Conservation (phyloP, 92 coral and sea anemone species). For the Palythoa caribaeorum region DNA sequence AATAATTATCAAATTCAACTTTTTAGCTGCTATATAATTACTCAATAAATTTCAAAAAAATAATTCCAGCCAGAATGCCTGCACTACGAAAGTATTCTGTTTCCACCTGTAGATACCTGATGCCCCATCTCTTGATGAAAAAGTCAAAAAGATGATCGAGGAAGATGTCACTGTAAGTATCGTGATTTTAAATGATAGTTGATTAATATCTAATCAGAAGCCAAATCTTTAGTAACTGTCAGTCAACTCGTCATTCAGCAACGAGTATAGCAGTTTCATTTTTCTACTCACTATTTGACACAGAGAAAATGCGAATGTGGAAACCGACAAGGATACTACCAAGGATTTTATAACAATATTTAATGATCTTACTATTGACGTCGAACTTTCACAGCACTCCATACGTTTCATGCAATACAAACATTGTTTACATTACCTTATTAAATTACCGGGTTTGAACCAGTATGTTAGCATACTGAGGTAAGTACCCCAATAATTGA, state of each 20-base stretch:
- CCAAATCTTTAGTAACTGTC: not conserved
- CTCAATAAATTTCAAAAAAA: too few relatives aligned
- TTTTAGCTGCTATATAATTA: too few relatives aligned
- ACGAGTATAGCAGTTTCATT: not conserved
- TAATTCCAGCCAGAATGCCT: too few relatives aligned
- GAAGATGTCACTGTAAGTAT: conserved; percentile 8
- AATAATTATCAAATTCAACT: too few relatives aligned
- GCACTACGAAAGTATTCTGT: too few relatives aligned
- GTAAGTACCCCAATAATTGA: too few relatives aligned
- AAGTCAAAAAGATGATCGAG: not conserved
- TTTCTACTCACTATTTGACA: not conserved
- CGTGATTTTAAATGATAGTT: not conserved
- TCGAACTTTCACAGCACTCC: not conserved
- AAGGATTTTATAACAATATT: not conserved
- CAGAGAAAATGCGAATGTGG: not conserved
- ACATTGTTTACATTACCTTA: too few relatives aligned
- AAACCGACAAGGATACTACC: not conserved
- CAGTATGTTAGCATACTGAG: too few relatives aligned
- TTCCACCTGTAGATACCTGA: not conserved
- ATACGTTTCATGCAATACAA: too few relatives aligned
- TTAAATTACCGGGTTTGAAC: too few relatives aligned
- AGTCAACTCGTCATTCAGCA: not conserved
- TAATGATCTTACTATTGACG: not conserved
- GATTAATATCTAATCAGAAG: not conserved
- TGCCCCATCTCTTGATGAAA: not conserved